Conservation (phyloP, 2,113 vertebrate species). For the Eira barbara region DNA sequence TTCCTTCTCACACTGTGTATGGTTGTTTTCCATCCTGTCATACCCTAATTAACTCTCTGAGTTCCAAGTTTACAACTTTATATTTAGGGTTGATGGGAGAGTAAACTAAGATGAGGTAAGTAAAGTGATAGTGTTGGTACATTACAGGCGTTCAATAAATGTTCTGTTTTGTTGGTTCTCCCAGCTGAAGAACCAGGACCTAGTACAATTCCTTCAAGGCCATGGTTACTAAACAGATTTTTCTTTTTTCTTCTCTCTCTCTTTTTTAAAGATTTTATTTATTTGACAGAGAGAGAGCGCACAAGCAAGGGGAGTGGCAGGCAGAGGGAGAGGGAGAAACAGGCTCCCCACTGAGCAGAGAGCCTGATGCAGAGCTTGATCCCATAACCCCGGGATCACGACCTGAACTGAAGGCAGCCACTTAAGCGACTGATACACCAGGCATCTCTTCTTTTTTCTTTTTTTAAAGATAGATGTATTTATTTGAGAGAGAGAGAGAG, state of each 20-base stretch:
- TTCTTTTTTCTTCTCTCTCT: not conserved
- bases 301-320: too few relatives aligned
- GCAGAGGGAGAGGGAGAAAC: too few relatives aligned
- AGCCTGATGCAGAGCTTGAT: too few relatives aligned
- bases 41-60: not conserved
- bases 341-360: too few relatives aligned
- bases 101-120: not conserved
- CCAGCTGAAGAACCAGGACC: not conserved
- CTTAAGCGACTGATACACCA: too few relatives aligned
- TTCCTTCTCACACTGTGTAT: not conserved
- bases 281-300: not conserved
- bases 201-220: not conserved
- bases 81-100: not conserved
- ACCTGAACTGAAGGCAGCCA: too few relatives aligned
- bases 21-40: not conserved
- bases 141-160: not conserved
- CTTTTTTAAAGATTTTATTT: not conserved
- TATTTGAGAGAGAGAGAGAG: not conserved
- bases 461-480: not conserved
- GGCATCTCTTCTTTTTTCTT: too few relatives aligned
- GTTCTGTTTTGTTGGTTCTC: not conserved
- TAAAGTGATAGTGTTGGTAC: not conserved
- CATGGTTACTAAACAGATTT: slow-evolving; percentile 9
- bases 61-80: not conserved
- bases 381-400: too few relatives aligned